phyloP scores from a whole-genome alignment of 1,140 invertebrate genomes.

The Pectinophora gossypiella region DNA sequence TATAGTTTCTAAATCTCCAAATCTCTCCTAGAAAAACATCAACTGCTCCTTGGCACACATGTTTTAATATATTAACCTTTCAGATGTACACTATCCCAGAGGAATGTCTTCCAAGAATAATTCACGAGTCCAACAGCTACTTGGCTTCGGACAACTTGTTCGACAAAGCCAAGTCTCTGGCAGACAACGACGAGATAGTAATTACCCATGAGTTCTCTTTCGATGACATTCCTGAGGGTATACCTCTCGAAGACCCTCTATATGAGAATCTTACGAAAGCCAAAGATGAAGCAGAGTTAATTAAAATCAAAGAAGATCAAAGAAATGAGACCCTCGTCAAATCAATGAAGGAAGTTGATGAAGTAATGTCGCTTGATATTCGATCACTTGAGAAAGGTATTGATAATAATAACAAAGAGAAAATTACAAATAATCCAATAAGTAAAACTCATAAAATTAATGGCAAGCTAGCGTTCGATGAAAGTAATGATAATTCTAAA shows the following conservation, averaged over 20 bases:
- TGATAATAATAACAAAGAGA: not conserved
- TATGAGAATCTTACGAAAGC: slow-evolving; percentile 46
- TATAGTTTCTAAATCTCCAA: too few species aligned
- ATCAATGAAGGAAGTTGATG: not conserved
- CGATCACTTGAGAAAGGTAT: not conserved
- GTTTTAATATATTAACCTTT: not conserved
- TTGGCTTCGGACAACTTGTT: slow-evolving; percentile 46
- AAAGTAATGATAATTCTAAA: too few species aligned
- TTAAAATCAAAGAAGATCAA: not conserved
- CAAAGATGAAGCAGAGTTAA: slow-evolving; percentile 5
- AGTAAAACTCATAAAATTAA: not conserved
- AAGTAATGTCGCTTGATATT: not conserved
- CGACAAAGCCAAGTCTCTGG: slow-evolving; percentile 40
- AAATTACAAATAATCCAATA: not conserved
- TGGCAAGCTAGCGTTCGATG: not conserved
- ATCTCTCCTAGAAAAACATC: too few species aligned
- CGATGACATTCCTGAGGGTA: slow-evolving; percentile 54
- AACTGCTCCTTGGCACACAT: too few species aligned
- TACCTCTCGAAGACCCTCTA: slow-evolving; percentile 53
- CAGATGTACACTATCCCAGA: slow-evolving; percentile 62
- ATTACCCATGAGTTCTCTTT: slow-evolving; percentile 51
- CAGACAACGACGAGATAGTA: slow-evolving; percentile 38
- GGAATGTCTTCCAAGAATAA: slow-evolving; percentile 48
- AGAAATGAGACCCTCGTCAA: not conserved
- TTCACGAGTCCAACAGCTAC: slow-evolving; percentile 33